Conservation (phyloP, 2,113 vertebrate species). For the Platanista minor region DNA sequence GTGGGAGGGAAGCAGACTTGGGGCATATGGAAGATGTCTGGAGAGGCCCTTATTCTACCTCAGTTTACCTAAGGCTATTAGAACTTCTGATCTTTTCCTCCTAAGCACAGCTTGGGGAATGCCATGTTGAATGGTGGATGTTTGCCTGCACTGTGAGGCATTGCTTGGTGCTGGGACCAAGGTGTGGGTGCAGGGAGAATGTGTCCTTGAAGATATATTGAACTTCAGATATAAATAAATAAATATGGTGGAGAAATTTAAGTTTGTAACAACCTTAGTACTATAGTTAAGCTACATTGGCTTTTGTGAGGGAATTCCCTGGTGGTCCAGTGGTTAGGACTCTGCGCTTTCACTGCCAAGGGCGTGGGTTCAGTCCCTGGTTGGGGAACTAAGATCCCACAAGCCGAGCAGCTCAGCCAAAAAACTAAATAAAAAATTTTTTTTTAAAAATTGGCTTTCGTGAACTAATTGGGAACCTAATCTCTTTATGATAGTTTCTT, state of each 20-base stretch:
- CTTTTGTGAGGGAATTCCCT: neutral
- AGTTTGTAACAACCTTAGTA: neutral
- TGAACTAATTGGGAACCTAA: neutral
- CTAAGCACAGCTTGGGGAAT: neutral
- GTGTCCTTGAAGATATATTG: neutral
- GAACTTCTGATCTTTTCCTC: neutral
- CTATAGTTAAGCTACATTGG: neutral
- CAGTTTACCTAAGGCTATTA: neutral
- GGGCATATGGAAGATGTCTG: neutral
- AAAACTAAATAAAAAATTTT: no score
- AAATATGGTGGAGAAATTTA: neutral
- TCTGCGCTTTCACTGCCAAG: no score
- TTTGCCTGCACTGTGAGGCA: neutral
- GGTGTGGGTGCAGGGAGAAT: neutral
- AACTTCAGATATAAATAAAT: neutral
- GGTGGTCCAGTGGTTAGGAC: no score
- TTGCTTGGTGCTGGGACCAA: neutral
- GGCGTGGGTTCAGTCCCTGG: no score
- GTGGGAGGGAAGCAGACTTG: neutral
- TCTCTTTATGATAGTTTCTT: neutral
- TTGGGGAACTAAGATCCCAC: no score
- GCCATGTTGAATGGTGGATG: neutral
- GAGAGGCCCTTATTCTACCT: neutral
- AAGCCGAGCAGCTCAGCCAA: no score
- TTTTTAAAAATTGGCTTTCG: no score